These are phyloP conservation scores for Aphrophora alni DNA, from an alignment of 2,888 invertebrate species.

Conservation along the genomic window DNA sequence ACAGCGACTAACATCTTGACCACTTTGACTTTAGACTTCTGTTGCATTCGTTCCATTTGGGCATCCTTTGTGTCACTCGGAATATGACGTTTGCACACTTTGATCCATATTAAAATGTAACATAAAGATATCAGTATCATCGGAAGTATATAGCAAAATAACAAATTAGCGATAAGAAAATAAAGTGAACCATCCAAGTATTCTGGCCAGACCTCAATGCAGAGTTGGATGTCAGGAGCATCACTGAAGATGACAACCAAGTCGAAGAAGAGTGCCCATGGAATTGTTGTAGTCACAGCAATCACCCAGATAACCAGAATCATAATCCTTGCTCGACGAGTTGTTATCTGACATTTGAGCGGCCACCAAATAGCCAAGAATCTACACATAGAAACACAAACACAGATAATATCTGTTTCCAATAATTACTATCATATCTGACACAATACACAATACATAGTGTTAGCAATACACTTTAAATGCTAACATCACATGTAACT, in stretches of 20 bases:
- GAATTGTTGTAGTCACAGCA: slow-evolving; percentile 82
- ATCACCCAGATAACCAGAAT: slow-evolving; percentile 91
- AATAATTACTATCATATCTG: slow-evolving; percentile 54
- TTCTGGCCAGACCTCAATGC: slow-evolving; percentile 76
- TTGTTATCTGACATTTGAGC: slow-evolving; percentile 88
- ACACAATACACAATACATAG: too few relatives aligned
- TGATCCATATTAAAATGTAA: slow-evolving; percentile 91
- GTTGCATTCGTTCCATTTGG: slow-evolving; percentile 90
- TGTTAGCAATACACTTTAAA: too few relatives aligned
- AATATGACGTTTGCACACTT: slow-evolving; percentile 86
- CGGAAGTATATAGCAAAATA: slow-evolving; percentile 90
- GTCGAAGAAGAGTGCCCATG: slow-evolving; percentile 92
- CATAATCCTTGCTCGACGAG: slow-evolving; percentile 84
- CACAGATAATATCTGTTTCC: slow-evolving; percentile 12
- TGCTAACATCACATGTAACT: too few relatives aligned
- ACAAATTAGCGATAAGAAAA: slow-evolving; percentile 86
- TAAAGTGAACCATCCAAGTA: slow-evolving; percentile 81
- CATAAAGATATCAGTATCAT: slow-evolving; percentile 90
- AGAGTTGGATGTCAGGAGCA: slow-evolving; percentile 68
- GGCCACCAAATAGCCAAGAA: slow-evolving; percentile 97
- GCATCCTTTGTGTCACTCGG: slow-evolving; percentile 91
- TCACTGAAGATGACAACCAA: slow-evolving; percentile 75
- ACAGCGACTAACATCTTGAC: slow-evolving; percentile 94
- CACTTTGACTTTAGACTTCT: slow-evolving; percentile 92
- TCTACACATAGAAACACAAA: slow-evolving; percentile 68